Evolutionary conservation across 2,113 vertebrate genomes (phyloP).

Genomic region (Falco punctatus): DNA sequence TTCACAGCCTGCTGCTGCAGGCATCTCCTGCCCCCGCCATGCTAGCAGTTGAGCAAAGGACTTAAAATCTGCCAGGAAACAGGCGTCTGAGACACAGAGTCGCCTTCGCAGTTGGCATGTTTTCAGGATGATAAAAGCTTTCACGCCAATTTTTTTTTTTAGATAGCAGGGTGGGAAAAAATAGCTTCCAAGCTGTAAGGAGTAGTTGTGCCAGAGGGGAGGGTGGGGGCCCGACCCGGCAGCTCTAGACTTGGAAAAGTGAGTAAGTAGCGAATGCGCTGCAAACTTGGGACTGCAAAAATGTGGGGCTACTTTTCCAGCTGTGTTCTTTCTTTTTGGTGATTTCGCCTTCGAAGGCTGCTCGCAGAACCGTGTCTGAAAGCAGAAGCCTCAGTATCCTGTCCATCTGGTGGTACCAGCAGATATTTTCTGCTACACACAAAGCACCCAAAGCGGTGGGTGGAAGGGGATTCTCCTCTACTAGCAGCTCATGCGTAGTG

Average conservation of each 20-base stretch:
- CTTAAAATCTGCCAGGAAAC: constrained; percentile 57
- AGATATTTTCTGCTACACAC: constrained; percentile 1
- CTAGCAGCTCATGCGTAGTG: neutral
- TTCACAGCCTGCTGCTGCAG: constrained; percentile 32
- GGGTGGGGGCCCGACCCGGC: neutral
- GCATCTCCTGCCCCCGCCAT: constrained; percentile 42
- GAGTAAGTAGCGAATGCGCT: neutral
- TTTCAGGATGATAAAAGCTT: constrained; percentile 54
- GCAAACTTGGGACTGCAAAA: neutral
- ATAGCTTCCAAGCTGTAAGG: constrained; percentile 33
- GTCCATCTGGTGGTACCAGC: neutral
- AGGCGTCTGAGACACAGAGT: constrained; percentile 43
- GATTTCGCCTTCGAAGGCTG: neutral
- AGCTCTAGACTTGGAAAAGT: constrained; percentile 4
- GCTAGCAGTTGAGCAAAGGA: constrained; percentile 24
- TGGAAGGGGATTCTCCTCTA: constrained; percentile 22
- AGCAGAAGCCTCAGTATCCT: constrained; percentile 1
- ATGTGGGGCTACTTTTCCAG: neutral
- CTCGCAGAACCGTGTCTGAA: neutral
- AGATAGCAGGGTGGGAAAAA: constrained; percentile 39
- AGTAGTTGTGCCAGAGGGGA: constrained; percentile 7
- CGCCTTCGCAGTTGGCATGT: constrained; percentile 38
- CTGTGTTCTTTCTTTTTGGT: neutral
- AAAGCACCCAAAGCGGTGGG: neutral
- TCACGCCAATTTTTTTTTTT: neutral